Percentiles rank a stretch among this genome's conserved stretches.
Conservation (phyloP, 2,888 invertebrate genomes). For the Nomada ruficornis region DNA sequence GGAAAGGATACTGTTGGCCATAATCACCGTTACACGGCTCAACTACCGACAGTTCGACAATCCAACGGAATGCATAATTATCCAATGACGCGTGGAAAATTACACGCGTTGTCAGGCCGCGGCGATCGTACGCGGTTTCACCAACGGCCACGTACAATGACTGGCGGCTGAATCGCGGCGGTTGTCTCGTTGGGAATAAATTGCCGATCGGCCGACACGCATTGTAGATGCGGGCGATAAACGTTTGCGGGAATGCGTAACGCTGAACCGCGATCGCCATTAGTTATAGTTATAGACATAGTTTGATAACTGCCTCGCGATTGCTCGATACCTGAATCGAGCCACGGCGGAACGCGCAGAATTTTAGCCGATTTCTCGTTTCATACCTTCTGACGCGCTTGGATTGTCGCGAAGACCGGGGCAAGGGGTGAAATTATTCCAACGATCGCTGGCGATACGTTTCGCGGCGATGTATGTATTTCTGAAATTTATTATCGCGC, state of each 20-base stretch:
- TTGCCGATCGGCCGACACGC: constrained; percentile 25
- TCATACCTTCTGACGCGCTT: background rate
- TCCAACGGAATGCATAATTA: constrained; percentile 67
- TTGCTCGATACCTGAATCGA: background rate
- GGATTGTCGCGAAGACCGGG: no score
- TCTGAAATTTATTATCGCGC: no score
- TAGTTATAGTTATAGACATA: background rate
- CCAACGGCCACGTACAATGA: constrained; percentile 45
- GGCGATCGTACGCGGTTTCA: constrained; percentile 42
- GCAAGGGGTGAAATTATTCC: no score
- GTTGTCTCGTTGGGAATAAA: constrained; percentile 22
- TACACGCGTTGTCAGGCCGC: constrained; percentile 47
- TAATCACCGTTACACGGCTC: constrained; percentile 49
- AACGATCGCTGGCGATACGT: no score
- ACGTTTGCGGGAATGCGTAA: constrained; percentile 35
- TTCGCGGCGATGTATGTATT: no score
- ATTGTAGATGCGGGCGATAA: constrained; percentile 30
- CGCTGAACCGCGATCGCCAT: constrained; percentile 8
- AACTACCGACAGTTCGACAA: constrained; percentile 62
- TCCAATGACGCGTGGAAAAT: constrained; percentile 64
- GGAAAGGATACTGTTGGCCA: constrained; percentile 50
- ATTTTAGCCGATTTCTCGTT: background rate
- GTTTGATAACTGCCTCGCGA: constrained; percentile 5
- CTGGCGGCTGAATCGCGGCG: constrained; percentile 31
- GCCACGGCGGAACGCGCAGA: background rate